Base-by-base conservation (phyloP, 2,797 vertebrate genomes). In the Danio jaintianensis region DNA sequence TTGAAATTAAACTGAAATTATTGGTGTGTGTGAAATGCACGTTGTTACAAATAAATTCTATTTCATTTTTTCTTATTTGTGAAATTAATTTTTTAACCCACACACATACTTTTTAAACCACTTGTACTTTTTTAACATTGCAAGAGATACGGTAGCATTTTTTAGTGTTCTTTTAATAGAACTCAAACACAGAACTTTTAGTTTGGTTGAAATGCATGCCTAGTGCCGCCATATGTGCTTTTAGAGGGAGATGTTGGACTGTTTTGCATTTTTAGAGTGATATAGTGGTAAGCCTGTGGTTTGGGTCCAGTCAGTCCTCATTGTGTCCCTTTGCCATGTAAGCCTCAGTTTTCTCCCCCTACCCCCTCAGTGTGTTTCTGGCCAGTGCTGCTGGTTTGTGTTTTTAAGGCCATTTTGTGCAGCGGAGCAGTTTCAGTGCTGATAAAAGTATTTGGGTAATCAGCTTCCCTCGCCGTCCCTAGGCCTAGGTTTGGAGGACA, bases 381-480 rank as follows among this genome's bases (percentile, higher is more conserved):
- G 85, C 85, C 50, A 70, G 72, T 78, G 15, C 52, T 82, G 62
- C 79, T 66, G 66, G 59, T 67, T 71, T 79, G 75, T 78, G 73
- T 83, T 77, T 85, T 92, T 93, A 91, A 93, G 92, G 92, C 90
- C 89, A 87, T 93, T 75, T 92, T 92, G 90, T 92, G 91, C 86
- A 84, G 89, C 88, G 84, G 89, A 90, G 89, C 86, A 84, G 91
- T 94, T 94, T 93, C 86, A 90, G 89, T 89, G 89, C 93, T 94
- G 94, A 94, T 95, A 95, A 94, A 94, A 93, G 93, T 94, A 94
- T 95, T 94, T 95, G 93, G 93, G 93, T 95, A 94, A 95, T 94
- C 94, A 94, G 93, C 94, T 95, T 94, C 90, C 91, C 89, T 90
- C 86, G 83, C 80, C 0, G 82, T 93, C 91, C 92, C 92, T 81